Base-by-base conservation (phyloP, 1,140 invertebrate species). In the Ips typographus region DNA sequence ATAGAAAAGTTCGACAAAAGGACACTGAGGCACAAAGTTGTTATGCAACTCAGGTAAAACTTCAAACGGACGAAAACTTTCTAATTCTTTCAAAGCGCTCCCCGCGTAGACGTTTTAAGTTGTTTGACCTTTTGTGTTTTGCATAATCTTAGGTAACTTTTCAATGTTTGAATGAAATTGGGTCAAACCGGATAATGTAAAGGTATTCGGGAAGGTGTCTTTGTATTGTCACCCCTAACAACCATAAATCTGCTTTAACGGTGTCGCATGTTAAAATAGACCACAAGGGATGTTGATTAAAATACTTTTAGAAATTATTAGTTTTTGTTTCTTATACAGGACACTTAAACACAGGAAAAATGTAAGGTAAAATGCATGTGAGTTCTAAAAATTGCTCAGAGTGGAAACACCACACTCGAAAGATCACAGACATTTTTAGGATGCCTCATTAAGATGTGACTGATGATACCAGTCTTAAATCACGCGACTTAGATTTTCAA, bases 341-440 rank as follows among this genome's bases (percentile, higher is more conserved):
- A 38, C 1, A 55, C 1, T 38, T 38, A 8, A 1, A 55, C 53
- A 6, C 8, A 8, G 6, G 8, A 55, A 22, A 22, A 22, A 22
- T 22, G 22, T 22, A 22, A 22, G 22, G 22, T 22, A 22, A 22
- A 22, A 22, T 22, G 22, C 22, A 22, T 22, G 22, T 22, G 22
- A 22, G 22, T 22, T 22, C 22, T 22, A 22, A 22, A 22, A 22
- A 22, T 22, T 22, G 22, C 8, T 36, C 57, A 59, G 8, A 41
- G 6, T 59, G 6, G 8, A 59, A 44, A 44, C 37, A 38, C 37
- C 42, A 43, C 56, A 66, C 53, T 43, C 22, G 8, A 38, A 57
- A 66, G 65, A 66, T 66, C 55, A 66, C n/a, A 66, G 55, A 49
- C 53, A 66, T 66, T 58, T 57, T 57, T 66, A 47, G 53, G 43